Conservation (phyloP, 2,888 invertebrate species). For the Synergus umbraculus region DNA sequence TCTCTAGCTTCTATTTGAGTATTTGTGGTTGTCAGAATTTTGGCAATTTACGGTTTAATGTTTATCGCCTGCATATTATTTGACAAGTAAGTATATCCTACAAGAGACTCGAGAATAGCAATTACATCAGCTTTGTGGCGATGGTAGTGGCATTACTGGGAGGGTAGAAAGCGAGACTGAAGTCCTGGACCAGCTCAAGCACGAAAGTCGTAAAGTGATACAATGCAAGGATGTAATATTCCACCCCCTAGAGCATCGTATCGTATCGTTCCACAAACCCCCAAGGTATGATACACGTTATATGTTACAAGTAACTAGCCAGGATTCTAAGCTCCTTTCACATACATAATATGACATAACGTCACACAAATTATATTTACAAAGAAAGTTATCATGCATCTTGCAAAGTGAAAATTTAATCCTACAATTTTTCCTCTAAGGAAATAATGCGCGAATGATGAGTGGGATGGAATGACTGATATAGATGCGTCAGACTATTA, state of each 20-base stretch:
- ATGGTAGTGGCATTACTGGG: conserved; percentile 32
- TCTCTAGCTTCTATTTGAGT: background rate
- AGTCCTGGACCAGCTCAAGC: conserved; percentile 48
- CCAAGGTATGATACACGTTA: background rate
- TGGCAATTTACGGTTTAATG: background rate
- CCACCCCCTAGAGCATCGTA: conserved; percentile 50
- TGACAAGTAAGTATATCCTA: background rate
- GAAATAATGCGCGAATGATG: too few relatives aligned
- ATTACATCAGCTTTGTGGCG: conserved; percentile 21
- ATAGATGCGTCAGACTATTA: background rate
- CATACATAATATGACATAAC: background rate
- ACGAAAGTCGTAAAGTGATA: conserved; percentile 61
- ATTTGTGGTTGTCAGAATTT: background rate
- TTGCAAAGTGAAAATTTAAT: background rate
- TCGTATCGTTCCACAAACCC: conserved; percentile 29
- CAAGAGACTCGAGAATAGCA: conserved; percentile 30
- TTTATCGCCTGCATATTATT: background rate
- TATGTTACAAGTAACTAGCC: conserved; percentile 36
- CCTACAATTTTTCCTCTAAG: too few relatives aligned
- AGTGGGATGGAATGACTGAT: too few relatives aligned
- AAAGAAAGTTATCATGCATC: background rate
- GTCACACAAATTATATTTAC: background rate
- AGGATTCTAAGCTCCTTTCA: background rate
- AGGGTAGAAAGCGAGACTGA: conserved; percentile 43
- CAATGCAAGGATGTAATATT: conserved; percentile 61